Evolutionary conservation across 1,140 invertebrate species (phyloP), one percentile per base, ranked within the genome.

Genomic region (Drosophila lacertosa): DNA sequence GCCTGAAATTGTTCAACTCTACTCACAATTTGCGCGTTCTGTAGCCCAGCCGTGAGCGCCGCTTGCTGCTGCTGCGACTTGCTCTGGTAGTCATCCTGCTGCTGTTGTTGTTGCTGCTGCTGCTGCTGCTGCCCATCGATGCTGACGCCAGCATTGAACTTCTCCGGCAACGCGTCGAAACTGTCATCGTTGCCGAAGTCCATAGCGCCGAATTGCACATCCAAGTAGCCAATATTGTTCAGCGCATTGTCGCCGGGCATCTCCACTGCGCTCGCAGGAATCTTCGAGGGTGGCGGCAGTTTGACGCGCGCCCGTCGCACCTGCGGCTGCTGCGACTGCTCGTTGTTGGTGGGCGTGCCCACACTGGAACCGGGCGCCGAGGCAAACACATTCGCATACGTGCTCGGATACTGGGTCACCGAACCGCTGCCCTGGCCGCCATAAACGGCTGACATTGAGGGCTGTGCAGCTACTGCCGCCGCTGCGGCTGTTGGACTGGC

Each of bases 201-300:
- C 70, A 98, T 92, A 13, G 95, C 97, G 55, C 97, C 97, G 92
- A 99, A 98, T 92, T 98, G 97, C 47, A 98, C 97, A 93, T 98
- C 97, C 47, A 99, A 93, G 77, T 96, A 95, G 67, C 94, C 94
- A 67, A 97, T 95, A 67, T 92, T 93, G 72, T 93, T 94, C 59
- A 93, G 93, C 22, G 95, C 94, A 66, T 86, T 86, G 91, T 98
- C 97, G 50, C 96, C 97, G 0, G 95, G 98, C 98, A 99, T 99
- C 92, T 99, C 97, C 24, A 99, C 98, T 44, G 97, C 98, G 64
- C 95, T 96, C 13, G 97, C 94, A 32, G 97, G 98, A 78, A 99
- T 99, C 95, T 98, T 98, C 15, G 97, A 98, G 11, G 97, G 97
- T 40, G 96, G 96, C 53, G 97, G 97, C 48, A 97, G 94, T 80